phyloP scores from a whole-genome alignment of 2,113 vertebrate genomes.

The Myotis lucifugus region DNA sequence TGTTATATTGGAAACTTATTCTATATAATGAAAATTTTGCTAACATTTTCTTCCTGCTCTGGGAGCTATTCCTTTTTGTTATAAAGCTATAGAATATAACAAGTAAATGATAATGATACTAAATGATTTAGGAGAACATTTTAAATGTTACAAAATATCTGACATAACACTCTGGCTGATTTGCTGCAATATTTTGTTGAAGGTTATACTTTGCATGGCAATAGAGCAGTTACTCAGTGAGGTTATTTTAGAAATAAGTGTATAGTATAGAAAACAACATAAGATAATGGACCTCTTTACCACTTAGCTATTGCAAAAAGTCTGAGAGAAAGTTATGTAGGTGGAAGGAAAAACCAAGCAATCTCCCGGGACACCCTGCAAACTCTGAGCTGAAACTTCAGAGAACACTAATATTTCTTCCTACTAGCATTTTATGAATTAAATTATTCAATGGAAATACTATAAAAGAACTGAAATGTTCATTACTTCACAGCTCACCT shows the following conservation, averaged over 20 bases:
- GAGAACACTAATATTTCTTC: not conserved
- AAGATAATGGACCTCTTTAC: not conserved
- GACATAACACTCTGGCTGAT: not conserved
- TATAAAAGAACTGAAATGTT: not conserved
- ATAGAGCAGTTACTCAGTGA: not conserved
- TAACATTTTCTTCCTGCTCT: constrained; percentile 26
- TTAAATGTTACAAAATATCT: not conserved
- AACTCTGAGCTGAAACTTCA: not conserved
- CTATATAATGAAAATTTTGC: not conserved
- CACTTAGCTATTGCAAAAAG: not conserved
- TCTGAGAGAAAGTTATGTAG: not conserved
- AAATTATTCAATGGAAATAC: not conserved
- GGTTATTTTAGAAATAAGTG: not conserved
- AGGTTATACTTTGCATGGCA: not conserved
- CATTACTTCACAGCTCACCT: not conserved
- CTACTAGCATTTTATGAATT: not conserved
- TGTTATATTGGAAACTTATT: constrained; percentile 50
- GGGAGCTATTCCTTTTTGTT: constrained; percentile 12
- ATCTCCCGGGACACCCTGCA: not conserved
- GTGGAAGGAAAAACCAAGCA: not conserved
- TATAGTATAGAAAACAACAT: not conserved
- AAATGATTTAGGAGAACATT: constrained; percentile 29
- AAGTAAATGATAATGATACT: not conserved
- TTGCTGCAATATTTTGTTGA: constrained; percentile 23
- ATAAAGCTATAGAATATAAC: not conserved